A percentile compares a stretch with the other conserved stretches of the same genome.
Evolutionary conservation across 2,113 vertebrate genomes (phyloP).

Genomic region (Pedetes capensis): DNA sequence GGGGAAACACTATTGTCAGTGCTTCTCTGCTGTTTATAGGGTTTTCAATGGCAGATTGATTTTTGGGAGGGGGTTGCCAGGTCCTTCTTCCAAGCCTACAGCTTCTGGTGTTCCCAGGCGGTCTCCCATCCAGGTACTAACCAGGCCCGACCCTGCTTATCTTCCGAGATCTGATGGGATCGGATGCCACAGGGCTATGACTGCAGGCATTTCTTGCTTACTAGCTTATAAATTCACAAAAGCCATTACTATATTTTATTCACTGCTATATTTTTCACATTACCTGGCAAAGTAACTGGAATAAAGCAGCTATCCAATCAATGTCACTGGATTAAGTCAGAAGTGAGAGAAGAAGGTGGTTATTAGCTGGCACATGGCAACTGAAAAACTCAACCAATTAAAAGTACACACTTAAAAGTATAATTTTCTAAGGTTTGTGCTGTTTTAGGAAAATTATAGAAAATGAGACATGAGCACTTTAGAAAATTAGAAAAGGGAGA

Average conservation of each 20-base stretch:
- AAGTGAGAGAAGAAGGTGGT: not conserved
- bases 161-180: too few relatives aligned
- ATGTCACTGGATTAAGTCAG: not conserved
- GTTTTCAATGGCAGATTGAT: too few relatives aligned
- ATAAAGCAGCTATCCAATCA: not conserved
- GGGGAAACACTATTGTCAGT: too few relatives aligned
- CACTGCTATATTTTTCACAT: not conserved
- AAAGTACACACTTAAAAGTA: not conserved
- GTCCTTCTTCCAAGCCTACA: too few relatives aligned
- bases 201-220: not conserved
- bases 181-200: too few relatives aligned
- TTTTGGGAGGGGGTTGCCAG: too few relatives aligned
- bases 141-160: too few relatives aligned
- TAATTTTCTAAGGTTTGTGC: slow-evolving; percentile 12
- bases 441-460: not conserved
- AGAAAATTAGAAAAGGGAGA: slow-evolving; percentile 9
- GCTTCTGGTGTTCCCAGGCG: too few relatives aligned
- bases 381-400: not conserved
- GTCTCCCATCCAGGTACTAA: too few relatives aligned
- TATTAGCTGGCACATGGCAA: not conserved
- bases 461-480: not conserved
- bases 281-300: not conserved
- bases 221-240: not conserved
- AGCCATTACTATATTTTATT: not conserved
- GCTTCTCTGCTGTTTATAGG: too few relatives aligned